phyloP scores from a whole-genome alignment of 2,888 invertebrate species.

The Melieria picta region DNA sequence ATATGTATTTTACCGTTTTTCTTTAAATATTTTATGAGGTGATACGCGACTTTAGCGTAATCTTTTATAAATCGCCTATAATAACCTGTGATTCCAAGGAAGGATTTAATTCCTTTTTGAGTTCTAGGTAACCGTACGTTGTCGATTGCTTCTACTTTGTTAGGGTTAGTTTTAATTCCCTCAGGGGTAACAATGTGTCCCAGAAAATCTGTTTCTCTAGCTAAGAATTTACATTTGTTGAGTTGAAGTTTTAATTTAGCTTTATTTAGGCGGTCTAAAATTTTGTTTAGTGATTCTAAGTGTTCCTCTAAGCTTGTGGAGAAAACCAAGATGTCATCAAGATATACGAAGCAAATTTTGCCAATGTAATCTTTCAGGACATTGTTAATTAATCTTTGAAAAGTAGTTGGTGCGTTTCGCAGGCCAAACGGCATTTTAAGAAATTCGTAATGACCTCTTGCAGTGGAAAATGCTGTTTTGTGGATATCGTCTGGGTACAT shows the following conservation, averaged over 20 bases:
- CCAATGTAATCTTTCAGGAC: constrained; percentile 20
- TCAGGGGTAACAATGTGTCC: constrained; percentile 23
- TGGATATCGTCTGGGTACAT: constrained; percentile 25
- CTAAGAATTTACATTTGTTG: constrained; percentile 26
- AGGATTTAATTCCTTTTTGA: constrained; percentile 1
- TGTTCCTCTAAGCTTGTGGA: constrained; percentile 25
- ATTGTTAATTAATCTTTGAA: constrained; percentile 15
- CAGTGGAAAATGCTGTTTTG: constrained; percentile 34
- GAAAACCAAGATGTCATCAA: constrained; percentile 30
- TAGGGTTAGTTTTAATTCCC: constrained; percentile 24
- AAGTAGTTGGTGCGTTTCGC: constrained; percentile 26
- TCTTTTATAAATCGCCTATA: background rate
- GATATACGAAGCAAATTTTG: constrained; percentile 23
- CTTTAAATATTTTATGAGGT: no score
- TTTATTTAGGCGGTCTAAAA: constrained; percentile 19
- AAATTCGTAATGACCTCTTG: constrained; percentile 31
- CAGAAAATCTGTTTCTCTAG: constrained; percentile 24
- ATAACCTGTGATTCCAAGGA: constrained; percentile 8
- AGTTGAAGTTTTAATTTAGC: constrained; percentile 32
- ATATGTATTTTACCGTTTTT: no score
- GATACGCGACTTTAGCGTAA: no score
- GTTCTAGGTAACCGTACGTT: constrained; percentile 14
- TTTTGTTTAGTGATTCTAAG: constrained; percentile 7
- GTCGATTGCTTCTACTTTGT: constrained; percentile 22
- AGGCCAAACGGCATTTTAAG: constrained; percentile 31